A percentile compares a stretch with the other conserved stretches of the same genome.
Conservation (phyloP, 2,797 vertebrate genomes). For the Merluccius polli region DNA sequence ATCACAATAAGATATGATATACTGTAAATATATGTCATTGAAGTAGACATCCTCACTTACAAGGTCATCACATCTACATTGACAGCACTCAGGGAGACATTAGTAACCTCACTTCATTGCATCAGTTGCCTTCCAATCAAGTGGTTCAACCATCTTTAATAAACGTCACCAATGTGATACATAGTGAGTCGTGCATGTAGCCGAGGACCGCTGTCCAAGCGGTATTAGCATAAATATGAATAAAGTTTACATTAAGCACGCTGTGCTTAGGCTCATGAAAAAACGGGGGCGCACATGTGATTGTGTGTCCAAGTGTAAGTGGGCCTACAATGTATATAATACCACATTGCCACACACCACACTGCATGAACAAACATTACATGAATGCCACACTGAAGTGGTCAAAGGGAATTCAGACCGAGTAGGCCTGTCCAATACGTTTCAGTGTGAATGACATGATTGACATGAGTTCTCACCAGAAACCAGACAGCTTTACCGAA, state of each 20-base stretch:
- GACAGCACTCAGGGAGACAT: neutral
- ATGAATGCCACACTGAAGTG: too few species aligned
- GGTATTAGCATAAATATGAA: neutral
- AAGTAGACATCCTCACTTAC: neutral
- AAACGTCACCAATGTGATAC: neutral
- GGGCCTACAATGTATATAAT: neutral
- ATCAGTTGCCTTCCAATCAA: too few species aligned
- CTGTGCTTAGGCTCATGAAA: neutral
- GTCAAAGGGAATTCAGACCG: neutral
- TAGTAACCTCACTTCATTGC: too few species aligned
- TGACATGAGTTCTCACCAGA: constrained; percentile 58
- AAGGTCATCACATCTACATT: neutral
- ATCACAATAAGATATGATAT: too few species aligned
- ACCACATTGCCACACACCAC: too few species aligned
- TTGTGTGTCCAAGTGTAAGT: neutral
- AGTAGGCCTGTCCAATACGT: neutral
- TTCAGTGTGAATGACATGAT: neutral
- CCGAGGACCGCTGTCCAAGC: neutral
- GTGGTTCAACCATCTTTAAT: too few species aligned
- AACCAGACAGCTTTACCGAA: constrained; percentile 75
- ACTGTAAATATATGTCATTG: neutral
- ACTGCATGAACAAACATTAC: too few species aligned
- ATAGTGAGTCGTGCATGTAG: neutral
- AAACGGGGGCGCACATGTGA: neutral
- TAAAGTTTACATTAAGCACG: neutral